Base-by-base conservation (phyloP, 1,140 invertebrate species). In the Mamestra configurata region DNA sequence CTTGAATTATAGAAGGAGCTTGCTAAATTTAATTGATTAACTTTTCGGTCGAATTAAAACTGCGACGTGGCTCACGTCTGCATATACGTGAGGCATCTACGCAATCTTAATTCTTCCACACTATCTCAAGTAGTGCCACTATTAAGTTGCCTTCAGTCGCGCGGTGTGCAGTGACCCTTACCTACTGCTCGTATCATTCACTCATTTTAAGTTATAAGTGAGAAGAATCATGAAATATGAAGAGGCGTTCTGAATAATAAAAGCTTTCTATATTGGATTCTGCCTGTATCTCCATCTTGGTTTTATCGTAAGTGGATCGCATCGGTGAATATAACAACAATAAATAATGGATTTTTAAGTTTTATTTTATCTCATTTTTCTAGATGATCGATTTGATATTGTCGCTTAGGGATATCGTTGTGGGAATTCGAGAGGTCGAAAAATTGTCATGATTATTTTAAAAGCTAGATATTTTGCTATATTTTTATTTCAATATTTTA, bases 201-300 rank as follows among this genome's bases (percentile, higher is more conserved):
- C 80, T 87, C 84, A 79, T 86, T 87, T 84, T 80, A 88, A 84
- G 77, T 85, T 40, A 66, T 84, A 88, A 83, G 82, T 76, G 80
- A 79, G 81, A 84, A 84, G 77, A 87, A 83, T 83, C 82, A 82
- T 88, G 82, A 86, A 86, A 86, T 88, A 86, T 86, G 86, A 79
- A 88, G 80, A 68, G 40, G 76, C 84, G 81, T 80, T 73, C 76
- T 89, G 88, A 88, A 89, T 89, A 88, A 88, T 89, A 89, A 89
- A 89, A 84, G 86, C 80, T 68, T 57, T 66, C 59, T 79, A 84
- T 85, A 88, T 88, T 88, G 84, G 85, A 88, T 86, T 79, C 79
- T 46, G 27, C n/a, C 31, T 79, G 76, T 84, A 84, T 84, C 85
- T 79, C 81, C 82, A 82, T 81, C 75, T 57, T 80, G 80, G 80